Percentiles rank a stretch among this genome's conserved stretches.
These are phyloP conservation scores for Watsonalla binaria DNA, from an alignment of 2,888 invertebrate species.

Conservation along the genomic window DNA sequence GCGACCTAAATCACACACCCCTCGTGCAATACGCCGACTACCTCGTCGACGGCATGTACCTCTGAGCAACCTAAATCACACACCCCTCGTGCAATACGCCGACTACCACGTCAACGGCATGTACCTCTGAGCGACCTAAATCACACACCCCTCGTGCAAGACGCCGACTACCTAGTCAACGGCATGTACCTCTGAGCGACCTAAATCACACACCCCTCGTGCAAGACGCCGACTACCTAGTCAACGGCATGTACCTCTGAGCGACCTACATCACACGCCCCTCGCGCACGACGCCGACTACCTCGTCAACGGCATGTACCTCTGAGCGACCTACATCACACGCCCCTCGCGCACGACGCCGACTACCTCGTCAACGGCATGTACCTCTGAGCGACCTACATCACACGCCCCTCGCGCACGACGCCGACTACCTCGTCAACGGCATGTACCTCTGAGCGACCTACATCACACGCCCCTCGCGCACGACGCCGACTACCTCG, in stretches of 20 bases:
- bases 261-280: neutral
- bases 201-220: constrained; percentile 90
- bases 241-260: constrained; percentile 98
- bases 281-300: neutral
- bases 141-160: neutral
- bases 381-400: constrained; percentile 85
- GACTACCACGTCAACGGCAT: constrained; percentile 98
- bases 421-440: constrained; percentile 13
- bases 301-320: constrained; percentile 89
- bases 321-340: too few species aligned
- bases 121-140: constrained; percentile 85
- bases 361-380: constrained; percentile 98
- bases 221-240: constrained; percentile 97
- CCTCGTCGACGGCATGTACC: constrained; percentile 89
- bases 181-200: constrained; percentile 99
- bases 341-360: constrained; percentile 93
- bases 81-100: constrained; percentile 93
- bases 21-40: neutral
- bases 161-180: constrained; percentile 13
- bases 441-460: constrained; percentile 99
- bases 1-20: neutral
- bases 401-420: neutral
- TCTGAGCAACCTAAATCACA: too few species aligned
- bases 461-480: constrained; percentile 90
- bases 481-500: constrained; percentile 97